Percentiles rank a stretch among this genome's conserved stretches.
Evolutionary conservation across 2,888 invertebrate species (phyloP).

Genomic region (Buathra laborator): DNA sequence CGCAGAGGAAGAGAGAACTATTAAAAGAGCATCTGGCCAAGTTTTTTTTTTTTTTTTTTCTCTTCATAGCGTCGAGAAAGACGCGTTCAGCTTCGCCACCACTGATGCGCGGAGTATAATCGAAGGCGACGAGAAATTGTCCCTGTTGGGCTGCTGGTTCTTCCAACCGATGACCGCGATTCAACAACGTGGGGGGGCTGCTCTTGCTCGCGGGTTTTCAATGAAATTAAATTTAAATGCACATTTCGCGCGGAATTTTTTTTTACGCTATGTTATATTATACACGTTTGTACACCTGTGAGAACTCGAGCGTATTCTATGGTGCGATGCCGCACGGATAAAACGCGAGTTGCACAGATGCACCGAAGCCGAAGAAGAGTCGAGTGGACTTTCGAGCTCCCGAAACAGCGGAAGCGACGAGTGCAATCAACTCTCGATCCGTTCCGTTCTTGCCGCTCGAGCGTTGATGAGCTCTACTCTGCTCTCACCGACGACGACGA

Average conservation of each 20-base stretch:
- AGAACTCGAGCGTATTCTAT: background rate
- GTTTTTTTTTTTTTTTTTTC: slow-evolving; percentile 19
- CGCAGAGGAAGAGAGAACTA: slow-evolving; percentile 44
- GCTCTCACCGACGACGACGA: slow-evolving; percentile 28
- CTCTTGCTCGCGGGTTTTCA: background rate
- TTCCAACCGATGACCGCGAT: slow-evolving; percentile 14
- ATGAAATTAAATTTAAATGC: slow-evolving; percentile 15
- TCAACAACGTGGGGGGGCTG: slow-evolving; percentile 48
- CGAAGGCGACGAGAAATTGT: slow-evolving; percentile 46
- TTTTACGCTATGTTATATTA: background rate
- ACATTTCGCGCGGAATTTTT: slow-evolving; percentile 1
- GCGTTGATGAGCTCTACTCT: slow-evolving; percentile 58
- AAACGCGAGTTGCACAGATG: slow-evolving; percentile 35
- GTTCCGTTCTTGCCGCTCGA: slow-evolving; percentile 59
- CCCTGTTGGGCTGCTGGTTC: background rate
- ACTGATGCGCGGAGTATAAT: slow-evolving; percentile 24
- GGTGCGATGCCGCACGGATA: background rate
- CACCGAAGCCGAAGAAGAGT: slow-evolving; percentile 32
- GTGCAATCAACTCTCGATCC: slow-evolving; percentile 66
- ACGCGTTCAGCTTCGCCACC: slow-evolving; percentile 40
- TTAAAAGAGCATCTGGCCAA: slow-evolving; percentile 63
- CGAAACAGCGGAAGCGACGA: slow-evolving; percentile 62
- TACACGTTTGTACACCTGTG: slow-evolving; percentile 2
- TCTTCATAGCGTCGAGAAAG: slow-evolving; percentile 3
- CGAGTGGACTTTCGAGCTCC: slow-evolving; percentile 51